phyloP scores from a whole-genome alignment of 2,113 vertebrate genomes.

The Gopherus flavomarginatus region DNA sequence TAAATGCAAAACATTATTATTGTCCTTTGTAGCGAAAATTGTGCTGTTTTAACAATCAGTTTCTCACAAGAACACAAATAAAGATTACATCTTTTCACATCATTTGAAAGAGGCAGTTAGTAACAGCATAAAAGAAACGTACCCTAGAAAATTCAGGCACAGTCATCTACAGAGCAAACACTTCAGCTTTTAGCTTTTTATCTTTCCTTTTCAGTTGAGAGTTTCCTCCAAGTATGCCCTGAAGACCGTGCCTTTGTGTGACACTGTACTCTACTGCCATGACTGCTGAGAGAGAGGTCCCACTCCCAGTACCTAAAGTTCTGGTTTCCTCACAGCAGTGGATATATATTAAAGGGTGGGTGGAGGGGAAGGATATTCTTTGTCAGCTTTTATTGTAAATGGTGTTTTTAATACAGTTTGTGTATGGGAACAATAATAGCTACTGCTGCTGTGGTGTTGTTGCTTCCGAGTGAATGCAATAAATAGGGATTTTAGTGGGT shows the following conservation, averaged over 20 bases:
- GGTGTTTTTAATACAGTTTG: conserved; percentile 53
- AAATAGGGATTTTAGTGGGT: conserved; percentile 47
- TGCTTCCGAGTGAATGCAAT: conserved; percentile 57
- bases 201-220: conserved; percentile 24
- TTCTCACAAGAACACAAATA: conserved; percentile 27
- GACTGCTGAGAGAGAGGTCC: not conserved
- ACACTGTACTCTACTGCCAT: not conserved
- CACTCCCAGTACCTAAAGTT: not conserved
- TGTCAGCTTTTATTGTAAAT: conserved; percentile 65
- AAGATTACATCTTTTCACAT: conserved; percentile 46
- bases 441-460: conserved; percentile 46
- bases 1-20: not conserved
- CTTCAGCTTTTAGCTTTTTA: conserved; percentile 31
- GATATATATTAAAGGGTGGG: conserved; percentile 34
- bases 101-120: conserved; percentile 25
- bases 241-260: not conserved
- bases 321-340: conserved; percentile 39
- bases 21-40: conserved; percentile 6
- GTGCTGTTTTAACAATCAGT: not conserved
- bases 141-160: conserved; percentile 19
- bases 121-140: conserved; percentile 18
- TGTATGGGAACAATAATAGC: conserved; percentile 52
- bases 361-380: conserved; percentile 42
- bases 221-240: not conserved
- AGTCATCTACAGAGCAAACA: not conserved